Evolutionary conservation across 2,113 vertebrate species (phyloP), one percentile per base, ranked within the genome.

Genomic region (Sapayoa aenigma): DNA sequence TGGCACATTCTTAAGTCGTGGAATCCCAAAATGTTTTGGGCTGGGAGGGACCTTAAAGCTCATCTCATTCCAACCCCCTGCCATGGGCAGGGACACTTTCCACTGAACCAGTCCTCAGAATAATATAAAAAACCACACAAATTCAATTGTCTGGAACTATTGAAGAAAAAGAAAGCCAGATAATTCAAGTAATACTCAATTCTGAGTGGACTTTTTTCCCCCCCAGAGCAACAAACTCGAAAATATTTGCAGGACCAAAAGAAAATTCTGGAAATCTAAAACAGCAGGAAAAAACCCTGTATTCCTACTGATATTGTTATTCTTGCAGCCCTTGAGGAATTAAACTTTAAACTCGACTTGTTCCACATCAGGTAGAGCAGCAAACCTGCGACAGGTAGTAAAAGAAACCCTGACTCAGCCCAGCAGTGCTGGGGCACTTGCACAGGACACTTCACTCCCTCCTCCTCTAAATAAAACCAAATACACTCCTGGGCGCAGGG

Each of bases 281-380:
- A 17, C 27, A 69, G 22, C 8, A 49, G 15, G 4, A 27, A 55
- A 14, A 35, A 35, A 18, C 0, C 1, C 17, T 42, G 0, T 30
- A 30, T 15, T 33, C 9, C 50, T 33, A 6, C 13, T 37, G 12
- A 37, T 14, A 3, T 11, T 35, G 11, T 52, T 27, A 42, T 35
- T 42, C 25, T 42, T 33, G 44, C 12, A 60, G 7, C 5, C 5
- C 65, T 62, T 46, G 37, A 46, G 23, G 67, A 87, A 58, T 23
- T 44, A 39, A 84, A 44, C 20, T 28, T 19, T 67, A 58, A 72
- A 37, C 5, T 25, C 69, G 46, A 15, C 35, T 25, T 69, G 6
- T 30, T 50, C 42, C 15, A 1, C 11, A 18, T 3, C 47, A 42
- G 12, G 28, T 2, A 14, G 39, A 60, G 24, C 3, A 42, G 23